phyloP scores from a whole-genome alignment of 2,113 vertebrate genomes.

The Oophaga pumilio region DNA sequence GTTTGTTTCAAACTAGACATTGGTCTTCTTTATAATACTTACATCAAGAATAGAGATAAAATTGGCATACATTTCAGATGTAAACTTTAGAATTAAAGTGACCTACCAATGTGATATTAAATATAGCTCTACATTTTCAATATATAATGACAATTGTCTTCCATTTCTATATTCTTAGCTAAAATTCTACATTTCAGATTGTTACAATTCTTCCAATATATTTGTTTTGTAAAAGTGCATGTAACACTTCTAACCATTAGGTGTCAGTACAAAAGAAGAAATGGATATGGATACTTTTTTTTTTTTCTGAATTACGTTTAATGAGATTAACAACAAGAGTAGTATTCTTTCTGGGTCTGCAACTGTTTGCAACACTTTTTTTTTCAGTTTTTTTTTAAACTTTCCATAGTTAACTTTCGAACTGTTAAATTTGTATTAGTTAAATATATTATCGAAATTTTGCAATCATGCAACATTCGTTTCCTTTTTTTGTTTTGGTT shows the following conservation, averaged over 20 bases:
- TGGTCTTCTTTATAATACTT: no score
- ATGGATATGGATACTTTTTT: neutral
- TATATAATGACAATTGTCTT: no score
- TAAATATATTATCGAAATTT: neutral
- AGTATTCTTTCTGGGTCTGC: neutral
- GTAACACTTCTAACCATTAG: conserved; percentile 30
- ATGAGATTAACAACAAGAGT: neutral
- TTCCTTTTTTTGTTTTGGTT: neutral
- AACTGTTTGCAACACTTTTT: neutral
- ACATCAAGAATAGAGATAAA: no score
- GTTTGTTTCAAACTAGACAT: no score
- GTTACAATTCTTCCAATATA: neutral
- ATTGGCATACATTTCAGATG: no score
- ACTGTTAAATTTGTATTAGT: no score
- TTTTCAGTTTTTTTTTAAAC: neutral
- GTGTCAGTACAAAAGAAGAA: conserved; percentile 32
- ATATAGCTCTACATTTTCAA: no score
- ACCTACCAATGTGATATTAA: no score
- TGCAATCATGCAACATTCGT: neutral
- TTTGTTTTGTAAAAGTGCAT: neutral
- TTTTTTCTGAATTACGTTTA: neutral
- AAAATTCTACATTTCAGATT: no score
- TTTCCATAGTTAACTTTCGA: neutral
- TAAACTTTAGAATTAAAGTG: no score
- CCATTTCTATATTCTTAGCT: no score